Base-by-base conservation (phyloP, 1,140 invertebrate genomes). In the Coptotermes formosanus region DNA sequence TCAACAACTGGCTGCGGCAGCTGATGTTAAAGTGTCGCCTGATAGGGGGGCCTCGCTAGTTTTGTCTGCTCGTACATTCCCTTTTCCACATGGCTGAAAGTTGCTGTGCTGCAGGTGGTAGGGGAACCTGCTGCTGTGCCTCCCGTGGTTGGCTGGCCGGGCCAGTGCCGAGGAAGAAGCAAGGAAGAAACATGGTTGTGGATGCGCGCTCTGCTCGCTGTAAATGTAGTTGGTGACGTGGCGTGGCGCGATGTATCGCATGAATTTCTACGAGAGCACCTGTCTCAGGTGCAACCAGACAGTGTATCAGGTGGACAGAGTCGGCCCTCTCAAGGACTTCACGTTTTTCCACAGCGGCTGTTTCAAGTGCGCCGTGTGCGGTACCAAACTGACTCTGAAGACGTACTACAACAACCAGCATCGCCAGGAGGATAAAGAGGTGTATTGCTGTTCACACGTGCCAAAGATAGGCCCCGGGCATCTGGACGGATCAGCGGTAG, bases 331-430 rank as follows among this genome's bases (percentile, higher is more conserved):
- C 82, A 99, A 99, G 92, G 98, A 99, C 92, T 98, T 98, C 89
- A 97, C 98, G 69, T 99, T 98, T 92, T 99, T 99, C 91, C 98
- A 99, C 91, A 97, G 97, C 89, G 97, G 97, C 32, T 99, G 98
- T 92, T 99, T 99, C 92, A 99, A 98, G 92, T 99, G 98, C 91
- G 94, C 96, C 75, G 95, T 96, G 59, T 99, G 98, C 91, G 97
- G 98, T 64, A 98, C 97, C 84, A 98, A 98, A 91, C 92, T 99
- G 59, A 99, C 97, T 55, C 93, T 99, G n/a, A 99, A 99, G 92
- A 99, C 98, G 48, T 99, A 99, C 92, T 99, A 96, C 93, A 99
- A 99, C 91, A 99, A 99, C 91, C 97, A 98, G 91, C 96, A 98
- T 89, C 94, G 97, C 90, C 96, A 97, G 89, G 97, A 98, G 89